phyloP scores from a whole-genome alignment of 2,888 invertebrate genomes.

The Cryptus armator region DNA sequence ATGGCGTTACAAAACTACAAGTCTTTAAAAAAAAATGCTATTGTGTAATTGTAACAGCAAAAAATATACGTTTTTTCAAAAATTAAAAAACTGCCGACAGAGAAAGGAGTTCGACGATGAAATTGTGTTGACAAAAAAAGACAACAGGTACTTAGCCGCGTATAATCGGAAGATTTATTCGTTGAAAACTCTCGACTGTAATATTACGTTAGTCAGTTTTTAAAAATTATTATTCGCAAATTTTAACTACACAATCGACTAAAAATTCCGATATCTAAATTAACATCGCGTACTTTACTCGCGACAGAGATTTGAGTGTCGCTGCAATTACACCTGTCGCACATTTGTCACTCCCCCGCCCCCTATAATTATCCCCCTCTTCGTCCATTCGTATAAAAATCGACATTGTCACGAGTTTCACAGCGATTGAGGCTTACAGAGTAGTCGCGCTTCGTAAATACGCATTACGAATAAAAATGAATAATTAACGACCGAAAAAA shows the following conservation, averaged over 20 bases:
- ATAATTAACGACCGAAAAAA: slow-evolving; percentile 61
- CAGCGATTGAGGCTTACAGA: not conserved
- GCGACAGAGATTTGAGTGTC: slow-evolving; percentile 1
- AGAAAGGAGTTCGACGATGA: too few species aligned
- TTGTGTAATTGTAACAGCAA: too few species aligned
- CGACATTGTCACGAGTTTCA: slow-evolving; percentile 15
- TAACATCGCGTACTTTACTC: not conserved
- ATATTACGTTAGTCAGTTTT: not conserved
- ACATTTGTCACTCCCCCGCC: not conserved
- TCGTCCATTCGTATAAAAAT: slow-evolving; percentile 19
- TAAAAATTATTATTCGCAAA: not conserved
- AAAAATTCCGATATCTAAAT: not conserved
- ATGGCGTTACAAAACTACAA: too few species aligned
- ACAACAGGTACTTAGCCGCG: too few species aligned
- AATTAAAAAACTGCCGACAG: too few species aligned
- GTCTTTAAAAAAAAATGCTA: too few species aligned
- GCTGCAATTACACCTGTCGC: slow-evolving; percentile 7
- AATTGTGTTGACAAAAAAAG: too few species aligned
- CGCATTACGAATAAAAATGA: slow-evolving; percentile 69
- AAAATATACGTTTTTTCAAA: too few species aligned
- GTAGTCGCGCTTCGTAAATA: slow-evolving; percentile 38
- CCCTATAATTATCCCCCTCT: slow-evolving; percentile 1
- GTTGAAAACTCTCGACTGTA: too few species aligned
- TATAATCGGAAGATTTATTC: too few species aligned
- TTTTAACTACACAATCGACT: not conserved